Percentiles rank a stretch among this genome's conserved stretches.
phyloP scores from a whole-genome alignment of 2,797 vertebrate species.

The Gastrophryne carolinensis region DNA sequence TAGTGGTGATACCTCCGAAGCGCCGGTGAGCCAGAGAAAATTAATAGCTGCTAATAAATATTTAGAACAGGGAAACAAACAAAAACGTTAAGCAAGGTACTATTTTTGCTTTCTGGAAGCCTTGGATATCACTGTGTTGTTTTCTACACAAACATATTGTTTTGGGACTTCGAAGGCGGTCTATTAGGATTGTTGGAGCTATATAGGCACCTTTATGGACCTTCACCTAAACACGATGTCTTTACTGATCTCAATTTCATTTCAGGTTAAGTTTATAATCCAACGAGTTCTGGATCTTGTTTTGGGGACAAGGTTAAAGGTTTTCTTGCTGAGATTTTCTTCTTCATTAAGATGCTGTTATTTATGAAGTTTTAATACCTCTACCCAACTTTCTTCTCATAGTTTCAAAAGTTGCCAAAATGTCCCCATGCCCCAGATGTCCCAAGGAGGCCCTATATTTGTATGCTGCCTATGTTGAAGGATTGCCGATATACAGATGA shows the following conservation, averaged over 20 bases:
- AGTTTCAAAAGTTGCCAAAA: slow-evolving; percentile 26
- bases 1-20: slow-evolving; percentile 95
- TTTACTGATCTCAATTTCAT: neutral
- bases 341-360: neutral
- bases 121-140: slow-evolving; percentile 37
- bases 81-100: slow-evolving; percentile 37
- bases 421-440: neutral
- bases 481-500: neutral
- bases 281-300: neutral
- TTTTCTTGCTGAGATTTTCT: neutral
- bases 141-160: neutral
- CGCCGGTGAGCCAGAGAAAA: slow-evolving; percentile 64
- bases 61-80: slow-evolving; percentile 31
- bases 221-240: neutral
- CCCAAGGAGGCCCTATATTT: neutral
- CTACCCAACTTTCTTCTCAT: neutral
- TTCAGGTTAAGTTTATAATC: neutral
- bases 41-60: slow-evolving; percentile 23
- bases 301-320: neutral
- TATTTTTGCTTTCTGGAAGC: neutral
- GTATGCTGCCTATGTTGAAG: neutral
- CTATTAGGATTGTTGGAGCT: neutral
- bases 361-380: neutral
- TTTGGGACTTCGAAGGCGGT: neutral
- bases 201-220: neutral